Base-by-base conservation (phyloP, 1,140 invertebrate genomes). In the Drosophila prosaltans region DNA sequence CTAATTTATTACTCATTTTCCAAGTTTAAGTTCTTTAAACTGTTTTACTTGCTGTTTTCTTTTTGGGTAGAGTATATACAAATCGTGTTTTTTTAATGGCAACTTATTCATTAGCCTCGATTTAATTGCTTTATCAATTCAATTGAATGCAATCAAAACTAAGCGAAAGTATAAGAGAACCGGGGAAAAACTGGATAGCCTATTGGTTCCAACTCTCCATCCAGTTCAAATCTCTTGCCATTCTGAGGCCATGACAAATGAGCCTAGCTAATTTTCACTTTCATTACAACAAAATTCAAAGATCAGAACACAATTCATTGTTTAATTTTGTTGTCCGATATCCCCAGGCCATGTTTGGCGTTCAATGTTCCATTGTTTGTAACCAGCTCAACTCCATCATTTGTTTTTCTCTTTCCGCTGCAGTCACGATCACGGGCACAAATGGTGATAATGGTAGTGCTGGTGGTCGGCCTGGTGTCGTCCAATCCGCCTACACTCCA, bases 371-470 rank as follows among this genome's bases (percentile, higher is more conserved):
- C 62, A 59, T 45, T 54, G 11, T 68, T 77, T 21, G 61, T 74
- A 28, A 28, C 48, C 32, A 67, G 30, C 8, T 8, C 32, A 39
- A 26, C 28, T 7, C 43, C 28, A 59, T 39, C 21, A 40, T 43
- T 9, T 24, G 28, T 30, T 63, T 63, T 11, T 26, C 43, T 40
- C 69, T 62, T 51, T 51, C 45, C 21, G 26, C 57, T 65, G 60
- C 36, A 78, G 75, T 79, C 83, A 88, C 83, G 82, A 79, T 77
- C 72, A 51, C 72, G 70, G 75, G 62, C 45, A 10, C 45, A 69
- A 80, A 57, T 83, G 73, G 83, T 83, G 82, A 83, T 67, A 83
- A 83, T 72, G 82, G 67, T 79, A 67, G 64, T 71, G 61, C 65
- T 66, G 76, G 32, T 36, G 32, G 32, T 36, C 32, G 32, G 51